phyloP scores from a whole-genome alignment of 2,888 invertebrate species.

The Cataglyphis cursor region DNA sequence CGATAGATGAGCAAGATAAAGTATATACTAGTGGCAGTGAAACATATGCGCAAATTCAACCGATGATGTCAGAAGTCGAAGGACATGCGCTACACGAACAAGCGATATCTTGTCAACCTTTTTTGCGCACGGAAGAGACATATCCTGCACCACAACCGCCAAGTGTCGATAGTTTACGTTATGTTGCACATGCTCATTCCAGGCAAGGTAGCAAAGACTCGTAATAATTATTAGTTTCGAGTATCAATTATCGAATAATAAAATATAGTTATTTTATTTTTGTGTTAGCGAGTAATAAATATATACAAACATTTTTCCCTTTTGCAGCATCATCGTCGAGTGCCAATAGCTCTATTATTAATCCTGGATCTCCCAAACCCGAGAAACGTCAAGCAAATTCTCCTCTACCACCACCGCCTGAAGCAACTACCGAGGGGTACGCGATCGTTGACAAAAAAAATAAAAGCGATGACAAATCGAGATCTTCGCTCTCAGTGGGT shows the following conservation, averaged over 20 bases:
- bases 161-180: constrained; percentile 89
- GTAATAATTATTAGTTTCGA: not conserved
- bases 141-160: constrained; percentile 88
- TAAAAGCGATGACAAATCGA: constrained; percentile 80
- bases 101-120: constrained; percentile 81
- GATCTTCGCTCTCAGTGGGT: constrained; percentile 76
- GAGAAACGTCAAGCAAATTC: constrained; percentile 97
- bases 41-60: constrained; percentile 94
- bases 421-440: constrained; percentile 85
- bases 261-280: not conserved
- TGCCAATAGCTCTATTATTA: constrained; percentile 91
- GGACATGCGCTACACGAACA: constrained; percentile 83
- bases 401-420: constrained; percentile 94
- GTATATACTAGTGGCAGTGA: constrained; percentile 93
- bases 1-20: constrained; percentile 92
- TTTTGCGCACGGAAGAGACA: constrained; percentile 79
- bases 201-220: constrained; percentile 87
- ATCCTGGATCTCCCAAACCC: constrained; percentile 95
- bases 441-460: constrained; percentile 84
- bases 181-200: constrained; percentile 89
- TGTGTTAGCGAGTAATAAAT: not conserved
- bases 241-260: not conserved
- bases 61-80: constrained; percentile 86
- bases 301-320: not conserved
- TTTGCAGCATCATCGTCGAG: constrained; percentile 91